These are phyloP conservation scores for Cheilosia vulpina DNA, from an alignment of 2,888 invertebrate genomes.

Conservation along the genomic window DNA sequence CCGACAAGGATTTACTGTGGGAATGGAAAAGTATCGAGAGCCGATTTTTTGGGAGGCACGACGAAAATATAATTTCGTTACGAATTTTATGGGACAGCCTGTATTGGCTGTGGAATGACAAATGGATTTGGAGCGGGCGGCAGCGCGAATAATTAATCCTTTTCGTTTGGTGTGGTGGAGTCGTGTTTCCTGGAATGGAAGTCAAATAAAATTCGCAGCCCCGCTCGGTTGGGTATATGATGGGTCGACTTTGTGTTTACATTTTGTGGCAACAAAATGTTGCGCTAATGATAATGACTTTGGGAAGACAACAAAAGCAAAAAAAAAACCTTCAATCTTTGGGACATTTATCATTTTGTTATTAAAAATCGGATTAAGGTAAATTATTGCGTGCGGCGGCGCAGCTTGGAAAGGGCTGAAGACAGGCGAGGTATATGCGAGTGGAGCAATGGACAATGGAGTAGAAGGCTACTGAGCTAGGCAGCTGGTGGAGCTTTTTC, in stretches of 20 bases:
- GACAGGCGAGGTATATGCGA: background rate
- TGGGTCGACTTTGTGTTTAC: constrained; percentile 67
- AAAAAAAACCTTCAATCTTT: background rate
- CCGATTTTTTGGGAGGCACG: constrained; percentile 34
- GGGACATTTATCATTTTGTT: constrained; percentile 65
- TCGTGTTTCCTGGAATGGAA: constrained; percentile 50
- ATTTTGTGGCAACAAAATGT: constrained; percentile 47
- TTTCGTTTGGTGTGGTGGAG: background rate
- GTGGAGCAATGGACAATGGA: too few species aligned
- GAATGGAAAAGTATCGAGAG: constrained; percentile 52
- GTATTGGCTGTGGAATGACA: constrained; percentile 73
- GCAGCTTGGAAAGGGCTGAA: constrained; percentile 21
- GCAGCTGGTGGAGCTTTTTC: too few species aligned
- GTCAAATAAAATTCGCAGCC: constrained; percentile 24
- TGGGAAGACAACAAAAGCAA: constrained; percentile 34
- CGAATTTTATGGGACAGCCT: constrained; percentile 73
- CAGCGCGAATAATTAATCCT: constrained; percentile 68
- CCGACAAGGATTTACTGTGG: constrained; percentile 64
- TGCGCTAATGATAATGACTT: constrained; percentile 61
- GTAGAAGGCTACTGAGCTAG: too few species aligned
- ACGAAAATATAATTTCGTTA: constrained; percentile 71
- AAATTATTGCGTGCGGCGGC: constrained; percentile 32
- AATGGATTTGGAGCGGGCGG: constrained; percentile 61
- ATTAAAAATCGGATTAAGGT: constrained; percentile 40
- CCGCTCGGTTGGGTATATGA: background rate